phyloP scores from a whole-genome alignment of 2,113 vertebrate genomes.

The Calyptommatus sinebrachiatus region DNA sequence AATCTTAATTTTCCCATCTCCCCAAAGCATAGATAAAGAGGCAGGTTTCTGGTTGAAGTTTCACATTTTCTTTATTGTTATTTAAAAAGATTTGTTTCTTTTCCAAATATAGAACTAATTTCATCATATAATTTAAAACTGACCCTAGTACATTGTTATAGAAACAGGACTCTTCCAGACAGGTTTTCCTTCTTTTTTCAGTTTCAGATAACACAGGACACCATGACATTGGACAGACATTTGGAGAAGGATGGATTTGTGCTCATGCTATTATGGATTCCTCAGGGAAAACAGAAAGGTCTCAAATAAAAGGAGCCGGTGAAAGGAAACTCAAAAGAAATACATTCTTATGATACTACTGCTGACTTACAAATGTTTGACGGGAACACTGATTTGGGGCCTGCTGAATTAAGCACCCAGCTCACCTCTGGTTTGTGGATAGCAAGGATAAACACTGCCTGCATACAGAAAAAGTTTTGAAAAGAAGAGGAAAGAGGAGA shows the following conservation, averaged over 20 bases:
- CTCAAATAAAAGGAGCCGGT: not conserved
- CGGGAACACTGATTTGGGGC: not conserved
- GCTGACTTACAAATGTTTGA: not conserved
- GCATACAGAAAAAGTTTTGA: not conserved
- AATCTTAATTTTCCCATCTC: not conserved
- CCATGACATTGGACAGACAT: not conserved
- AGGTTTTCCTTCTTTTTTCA: not conserved
- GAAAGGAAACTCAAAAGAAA: not conserved
- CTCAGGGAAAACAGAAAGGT: not conserved
- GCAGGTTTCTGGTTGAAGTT: not conserved
- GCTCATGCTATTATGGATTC: not conserved
- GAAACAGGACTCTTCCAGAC: not conserved
- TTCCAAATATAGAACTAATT: constrained; percentile 32
- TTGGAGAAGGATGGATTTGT: not conserved
- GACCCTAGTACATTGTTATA: constrained; percentile 5
- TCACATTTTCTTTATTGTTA: constrained; percentile 34
- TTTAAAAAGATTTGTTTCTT: constrained; percentile 29
- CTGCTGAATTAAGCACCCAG: not conserved
- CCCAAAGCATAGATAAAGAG: not conserved
- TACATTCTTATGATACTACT: not conserved
- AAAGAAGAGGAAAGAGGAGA: not conserved
- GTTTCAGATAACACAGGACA: not conserved
- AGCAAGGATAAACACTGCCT: not conserved
- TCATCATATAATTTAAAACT: constrained; percentile 31
- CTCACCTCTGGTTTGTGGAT: not conserved